A percentile compares a stretch with the other conserved stretches of the same genome.
Conservation (phyloP, 2,888 invertebrate genomes). For the Fragum sueziense region DNA sequence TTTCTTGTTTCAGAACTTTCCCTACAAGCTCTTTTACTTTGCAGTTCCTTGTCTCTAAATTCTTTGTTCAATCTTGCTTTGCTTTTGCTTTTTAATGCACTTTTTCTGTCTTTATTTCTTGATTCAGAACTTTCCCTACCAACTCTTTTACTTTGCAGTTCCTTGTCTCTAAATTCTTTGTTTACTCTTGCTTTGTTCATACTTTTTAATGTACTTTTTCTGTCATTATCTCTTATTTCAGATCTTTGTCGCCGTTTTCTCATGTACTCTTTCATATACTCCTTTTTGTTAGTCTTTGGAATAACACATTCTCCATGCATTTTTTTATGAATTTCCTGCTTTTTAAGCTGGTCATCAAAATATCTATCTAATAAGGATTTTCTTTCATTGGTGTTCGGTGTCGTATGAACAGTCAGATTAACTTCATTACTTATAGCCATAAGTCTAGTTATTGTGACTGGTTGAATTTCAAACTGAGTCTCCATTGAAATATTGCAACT, state of each 20-base stretch:
- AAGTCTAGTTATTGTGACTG: background rate
- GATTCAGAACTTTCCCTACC: background rate
- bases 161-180: background rate
- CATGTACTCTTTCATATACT: slow-evolving; percentile 3
- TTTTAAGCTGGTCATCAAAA: background rate
- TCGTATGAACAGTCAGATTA: background rate
- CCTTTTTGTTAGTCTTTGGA: background rate
- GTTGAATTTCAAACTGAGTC: slow-evolving; percentile 24
- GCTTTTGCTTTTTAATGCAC: background rate
- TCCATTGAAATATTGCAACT: slow-evolving; percentile 5
- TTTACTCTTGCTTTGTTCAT: background rate
- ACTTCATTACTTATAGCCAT: background rate
- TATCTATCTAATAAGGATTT: background rate
- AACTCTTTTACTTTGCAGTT: background rate
- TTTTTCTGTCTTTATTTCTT: background rate
- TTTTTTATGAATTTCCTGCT: background rate
- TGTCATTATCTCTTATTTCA: background rate
- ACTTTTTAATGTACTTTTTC: background rate
- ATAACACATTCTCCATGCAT: background rate
- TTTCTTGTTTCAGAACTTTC: slow-evolving; percentile 6
- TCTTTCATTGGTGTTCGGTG: background rate
- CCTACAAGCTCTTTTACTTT: background rate
- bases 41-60: background rate
- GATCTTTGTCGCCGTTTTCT: background rate
- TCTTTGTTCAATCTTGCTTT: background rate